Conservation (phyloP, 64 coral and sea anemone genomes). For the Porites lutea region DNA sequence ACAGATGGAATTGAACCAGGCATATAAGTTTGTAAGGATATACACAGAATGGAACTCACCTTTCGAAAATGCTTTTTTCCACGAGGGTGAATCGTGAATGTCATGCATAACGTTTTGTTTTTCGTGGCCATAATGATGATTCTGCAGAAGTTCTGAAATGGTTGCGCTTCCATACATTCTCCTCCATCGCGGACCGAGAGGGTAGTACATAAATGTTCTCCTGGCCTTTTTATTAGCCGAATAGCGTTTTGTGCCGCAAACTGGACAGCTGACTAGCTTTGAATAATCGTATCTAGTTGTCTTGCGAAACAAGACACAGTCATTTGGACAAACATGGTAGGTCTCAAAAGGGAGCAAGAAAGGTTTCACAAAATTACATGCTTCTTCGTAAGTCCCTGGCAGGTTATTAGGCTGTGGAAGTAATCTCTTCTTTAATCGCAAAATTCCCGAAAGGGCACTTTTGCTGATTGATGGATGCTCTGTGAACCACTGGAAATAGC, state of each 20-base stretch:
- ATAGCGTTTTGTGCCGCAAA: constrained; percentile 18
- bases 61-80: constrained; percentile 27
- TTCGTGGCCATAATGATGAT: neutral
- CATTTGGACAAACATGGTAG: constrained; percentile 45
- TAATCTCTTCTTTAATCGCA: constrained; percentile 13
- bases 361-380: constrained; percentile 22
- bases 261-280: neutral
- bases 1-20: no score
- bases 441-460: neutral
- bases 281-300: constrained; percentile 29
- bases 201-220: constrained; percentile 12
- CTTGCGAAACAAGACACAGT: constrained; percentile 45
- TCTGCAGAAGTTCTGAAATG: constrained; percentile 12
- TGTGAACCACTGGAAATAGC: constrained; percentile 48
- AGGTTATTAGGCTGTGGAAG: constrained; percentile 24
- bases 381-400: constrained; percentile 18
- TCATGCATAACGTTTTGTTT: neutral
- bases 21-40: no score
- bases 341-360: constrained; percentile 14
- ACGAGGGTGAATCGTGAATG: constrained; percentile 31
- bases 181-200: constrained; percentile 6
- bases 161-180: constrained; percentile 39
- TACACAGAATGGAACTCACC: neutral
- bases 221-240: neutral
- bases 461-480: constrained; percentile 24